Percentiles rank a stretch among this genome's conserved stretches.
Evolutionary conservation across 2,797 vertebrate genomes (phyloP).

Genomic region (Enoplosus armatus): DNA sequence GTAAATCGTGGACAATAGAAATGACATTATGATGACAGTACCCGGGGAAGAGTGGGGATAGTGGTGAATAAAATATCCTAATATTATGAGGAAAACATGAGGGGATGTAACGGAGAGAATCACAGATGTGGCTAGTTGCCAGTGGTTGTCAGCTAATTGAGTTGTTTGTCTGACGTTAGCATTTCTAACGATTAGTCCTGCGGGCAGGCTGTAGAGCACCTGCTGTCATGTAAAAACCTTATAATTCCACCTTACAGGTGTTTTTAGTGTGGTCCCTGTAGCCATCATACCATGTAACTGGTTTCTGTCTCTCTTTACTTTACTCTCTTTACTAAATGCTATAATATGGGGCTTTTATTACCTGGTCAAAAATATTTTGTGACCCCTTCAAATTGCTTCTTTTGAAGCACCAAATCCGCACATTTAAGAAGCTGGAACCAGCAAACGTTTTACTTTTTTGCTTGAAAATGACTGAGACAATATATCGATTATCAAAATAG

Average conservation of each 20-base stretch:
- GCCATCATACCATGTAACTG: no score
- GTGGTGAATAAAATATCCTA: background rate
- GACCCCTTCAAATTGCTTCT: no score
- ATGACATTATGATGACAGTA: background rate
- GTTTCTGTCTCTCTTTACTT: no score
- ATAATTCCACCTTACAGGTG: background rate
- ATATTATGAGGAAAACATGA: background rate
- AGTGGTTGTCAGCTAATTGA: conserved; percentile 1
- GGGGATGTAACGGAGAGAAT: conserved; percentile 2
- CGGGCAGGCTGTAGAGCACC: background rate
- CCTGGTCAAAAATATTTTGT: background rate
- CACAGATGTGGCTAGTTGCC: background rate
- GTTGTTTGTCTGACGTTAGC: conserved; percentile 3
- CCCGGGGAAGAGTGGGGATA: background rate
- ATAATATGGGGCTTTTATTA: background rate
- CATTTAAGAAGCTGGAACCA: no score
- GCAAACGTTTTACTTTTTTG: no score
- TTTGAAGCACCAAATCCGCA: no score
- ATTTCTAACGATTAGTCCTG: conserved; percentile 12
- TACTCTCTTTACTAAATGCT: no score
- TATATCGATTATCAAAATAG: no score
- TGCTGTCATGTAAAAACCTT: background rate
- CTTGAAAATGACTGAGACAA: no score
- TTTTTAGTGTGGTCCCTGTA: no score
- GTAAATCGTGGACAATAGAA: background rate